Evolutionary conservation across 2,888 invertebrate genomes (phyloP), one percentile per base, ranked within the genome.

Genomic region (Apocheima hispidaria): DNA sequence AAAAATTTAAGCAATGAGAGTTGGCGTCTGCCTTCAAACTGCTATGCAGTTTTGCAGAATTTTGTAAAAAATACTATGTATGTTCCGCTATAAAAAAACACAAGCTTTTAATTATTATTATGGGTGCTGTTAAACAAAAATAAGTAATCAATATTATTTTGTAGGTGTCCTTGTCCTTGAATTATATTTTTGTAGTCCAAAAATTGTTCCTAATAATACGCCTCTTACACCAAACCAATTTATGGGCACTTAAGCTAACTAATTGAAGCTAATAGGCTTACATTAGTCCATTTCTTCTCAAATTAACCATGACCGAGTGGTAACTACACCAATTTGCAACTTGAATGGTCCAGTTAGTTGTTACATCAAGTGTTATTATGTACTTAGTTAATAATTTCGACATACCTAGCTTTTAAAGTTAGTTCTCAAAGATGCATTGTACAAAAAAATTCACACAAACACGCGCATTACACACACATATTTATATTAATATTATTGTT

Each of bases 281-380:
- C 33, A 44, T 52, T 49, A 62, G 41, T 43, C 21, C 41, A 62
- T 57, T 62, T 62, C 56, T 62, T 57, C 35, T 53, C 23, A 51
- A 41, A 44, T 61, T 63, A 66, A 61, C 66, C 66, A 59, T 63
- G 61, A 59, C 63, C 63, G 60, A 60, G 40, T 57, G 40, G 51
- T 48, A 50, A 49, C 23, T 40, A 4, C 12, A 21, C 16, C 52
- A 46, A 52, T 46, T 55, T 18, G 44, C 51, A 38, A 48, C 21
- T 35, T n/a, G 23, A 49, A 33, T 52, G 38, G 50, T 28, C 30
- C 28, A 16, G 44, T 44, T 44, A n/a, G 26, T 46, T 18, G 46
- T 60, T 54, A 46, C 57, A 40, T 44, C 44, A 30, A 48, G 35
- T 46, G 23, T 35, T 36, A 49, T 49, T 49, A 21, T 28, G 30